Evolutionary conservation across 2,888 invertebrate genomes (phyloP).

Genomic region (Heliconius ismenius): DNA sequence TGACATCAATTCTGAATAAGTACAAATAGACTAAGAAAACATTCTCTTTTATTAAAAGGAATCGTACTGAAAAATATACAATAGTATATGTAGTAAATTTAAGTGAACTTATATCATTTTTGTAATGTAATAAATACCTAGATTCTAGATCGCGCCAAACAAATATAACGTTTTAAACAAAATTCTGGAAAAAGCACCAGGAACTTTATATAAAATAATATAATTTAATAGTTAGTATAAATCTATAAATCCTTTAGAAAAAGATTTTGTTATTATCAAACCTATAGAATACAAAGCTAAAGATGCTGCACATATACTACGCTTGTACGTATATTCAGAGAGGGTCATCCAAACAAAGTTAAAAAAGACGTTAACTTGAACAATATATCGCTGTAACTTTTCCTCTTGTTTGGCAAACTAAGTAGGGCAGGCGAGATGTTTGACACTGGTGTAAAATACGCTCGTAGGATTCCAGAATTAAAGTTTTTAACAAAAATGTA

Average conservation of each 20-base stretch:
- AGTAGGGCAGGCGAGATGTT: constrained; percentile 50
- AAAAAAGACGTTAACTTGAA: constrained; percentile 42
- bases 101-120: no score
- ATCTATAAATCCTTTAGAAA: background rate
- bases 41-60: background rate
- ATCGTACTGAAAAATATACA: no score
- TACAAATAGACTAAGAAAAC: constrained; percentile 14
- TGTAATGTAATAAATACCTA: no score
- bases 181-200: background rate
- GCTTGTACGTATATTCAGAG: constrained; percentile 29
- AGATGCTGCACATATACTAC: constrained; percentile 17
- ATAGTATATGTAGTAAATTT: background rate
- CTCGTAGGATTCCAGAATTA: constrained; percentile 34
- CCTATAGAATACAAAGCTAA: constrained; percentile 13
- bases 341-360: constrained; percentile 42
- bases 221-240: background rate
- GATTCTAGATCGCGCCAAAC: no score
- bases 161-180: no score
- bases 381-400: constrained; percentile 47
- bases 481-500: constrained; percentile 22
- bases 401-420: constrained; percentile 44
- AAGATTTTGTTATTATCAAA: background rate
- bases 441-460: constrained; percentile 61
- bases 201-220: background rate
- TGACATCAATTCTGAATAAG: constrained; percentile 53